Percentiles rank a stretch among this genome's conserved stretches.
phyloP scores from a whole-genome alignment of 2,797 vertebrate species.

The Coendou prehensilis region DNA sequence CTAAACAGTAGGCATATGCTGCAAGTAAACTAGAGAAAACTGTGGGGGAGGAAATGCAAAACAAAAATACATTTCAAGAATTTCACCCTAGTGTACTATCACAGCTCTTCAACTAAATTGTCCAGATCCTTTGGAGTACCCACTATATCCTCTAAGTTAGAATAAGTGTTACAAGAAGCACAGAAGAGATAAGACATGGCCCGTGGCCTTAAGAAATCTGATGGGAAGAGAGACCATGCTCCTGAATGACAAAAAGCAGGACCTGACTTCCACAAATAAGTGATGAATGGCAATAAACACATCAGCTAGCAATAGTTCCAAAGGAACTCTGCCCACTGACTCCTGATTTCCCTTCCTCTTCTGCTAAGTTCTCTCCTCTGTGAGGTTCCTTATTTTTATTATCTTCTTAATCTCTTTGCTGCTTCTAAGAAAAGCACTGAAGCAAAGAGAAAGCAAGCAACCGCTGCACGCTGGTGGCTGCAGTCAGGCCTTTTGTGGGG shows the following conservation, averaged over 20 bases:
- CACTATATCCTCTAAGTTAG: accelerated
- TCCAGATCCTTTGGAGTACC: background rate
- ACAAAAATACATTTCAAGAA: background rate
- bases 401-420: background rate
- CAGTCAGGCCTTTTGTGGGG: background rate
- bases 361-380: background rate
- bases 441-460: slow-evolving; percentile 47
- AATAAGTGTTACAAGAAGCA: background rate
- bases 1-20: background rate
- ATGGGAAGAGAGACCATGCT: background rate
- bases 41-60: background rate
- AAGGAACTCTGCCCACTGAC: background rate
- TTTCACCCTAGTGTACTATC: background rate
- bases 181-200: background rate
- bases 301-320: background rate
- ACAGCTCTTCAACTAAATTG: background rate
- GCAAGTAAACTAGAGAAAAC: background rate
- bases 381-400: background rate
- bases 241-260: background rate
- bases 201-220: background rate
- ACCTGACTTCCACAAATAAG: background rate
- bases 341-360: background rate
- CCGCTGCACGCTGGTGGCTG: background rate
- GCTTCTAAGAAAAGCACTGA: slow-evolving; percentile 63
- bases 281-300: background rate